These are phyloP conservation scores for Okapia johnstoni DNA, from an alignment of 2,113 vertebrate species.

Conservation along the genomic window DNA sequence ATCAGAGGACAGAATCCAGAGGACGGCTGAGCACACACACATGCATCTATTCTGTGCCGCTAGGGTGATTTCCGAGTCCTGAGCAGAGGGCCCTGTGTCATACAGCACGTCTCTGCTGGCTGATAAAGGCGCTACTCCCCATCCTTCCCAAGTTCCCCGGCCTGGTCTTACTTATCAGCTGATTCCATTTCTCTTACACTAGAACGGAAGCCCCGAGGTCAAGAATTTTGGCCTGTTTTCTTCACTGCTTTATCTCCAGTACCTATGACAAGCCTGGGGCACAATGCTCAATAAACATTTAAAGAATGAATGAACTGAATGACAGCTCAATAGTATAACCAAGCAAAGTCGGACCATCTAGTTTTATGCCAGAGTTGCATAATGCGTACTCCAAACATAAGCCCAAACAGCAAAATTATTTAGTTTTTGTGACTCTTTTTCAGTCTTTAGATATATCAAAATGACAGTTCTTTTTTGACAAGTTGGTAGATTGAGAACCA, in stretches of 20 bases:
- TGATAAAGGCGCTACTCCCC: neutral
- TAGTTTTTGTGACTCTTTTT: neutral
- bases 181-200: neutral
- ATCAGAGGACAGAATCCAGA: neutral
- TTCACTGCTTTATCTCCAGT: neutral
- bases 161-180: neutral
- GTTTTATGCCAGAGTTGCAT: neutral
- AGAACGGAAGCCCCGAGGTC: neutral
- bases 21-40: neutral
- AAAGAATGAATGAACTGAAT: neutral
- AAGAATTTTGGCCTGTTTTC: neutral
- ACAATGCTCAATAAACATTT: neutral
- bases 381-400: neutral
- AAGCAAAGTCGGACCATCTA: neutral
- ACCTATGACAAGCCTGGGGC: neutral
- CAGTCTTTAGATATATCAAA: neutral
- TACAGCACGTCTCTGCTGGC: neutral
- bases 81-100: fast-evolving
- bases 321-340: neutral
- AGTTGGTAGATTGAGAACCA: neutral
- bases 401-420: neutral
- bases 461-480: neutral
- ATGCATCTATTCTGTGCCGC: neutral
- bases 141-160: fast-evolving
- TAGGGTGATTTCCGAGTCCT: neutral